Evolutionary conservation across 2,797 vertebrate species (phyloP).

Genomic region (Schizopygopsis malacanthus): DNA sequence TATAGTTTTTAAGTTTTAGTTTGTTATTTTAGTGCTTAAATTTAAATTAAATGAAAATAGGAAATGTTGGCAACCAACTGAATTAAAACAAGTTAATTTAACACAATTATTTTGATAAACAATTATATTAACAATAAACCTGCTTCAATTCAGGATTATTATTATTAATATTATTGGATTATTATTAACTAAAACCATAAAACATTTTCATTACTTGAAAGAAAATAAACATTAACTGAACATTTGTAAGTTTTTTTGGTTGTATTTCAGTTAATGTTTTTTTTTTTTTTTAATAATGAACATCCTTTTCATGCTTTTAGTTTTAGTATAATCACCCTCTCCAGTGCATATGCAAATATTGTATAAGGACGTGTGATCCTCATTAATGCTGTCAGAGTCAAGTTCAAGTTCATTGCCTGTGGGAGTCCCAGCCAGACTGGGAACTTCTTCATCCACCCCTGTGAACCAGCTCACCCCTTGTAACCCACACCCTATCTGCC

Average conservation of each 20-base stretch:
- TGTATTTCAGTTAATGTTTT: neutral
- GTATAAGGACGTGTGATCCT: neutral
- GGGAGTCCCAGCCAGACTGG: constrained; percentile 62
- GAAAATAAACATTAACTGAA: neutral
- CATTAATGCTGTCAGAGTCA: constrained; percentile 72
- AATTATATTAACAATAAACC: neutral
- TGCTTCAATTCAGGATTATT: neutral
- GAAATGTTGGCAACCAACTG: too few relatives aligned
- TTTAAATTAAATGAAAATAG: too few relatives aligned
- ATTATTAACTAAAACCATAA: neutral
- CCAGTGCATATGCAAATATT: neutral
- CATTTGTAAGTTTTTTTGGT: neutral
- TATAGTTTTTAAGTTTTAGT: too few relatives aligned
- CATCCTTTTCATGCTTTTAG: neutral
- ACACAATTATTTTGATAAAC: too few relatives aligned
- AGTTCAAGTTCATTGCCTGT: constrained; percentile 81
- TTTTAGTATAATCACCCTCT: neutral
- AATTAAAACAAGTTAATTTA: too few relatives aligned
- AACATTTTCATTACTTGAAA: neutral
- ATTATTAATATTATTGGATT: neutral
- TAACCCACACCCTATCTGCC: constrained; percentile 46
- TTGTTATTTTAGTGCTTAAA: too few relatives aligned
- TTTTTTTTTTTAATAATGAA: neutral
- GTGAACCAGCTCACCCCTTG: constrained; percentile 54
- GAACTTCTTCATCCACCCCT: constrained; percentile 70